phyloP scores from a whole-genome alignment of 2,113 vertebrate genomes.

The Mus pahari region DNA sequence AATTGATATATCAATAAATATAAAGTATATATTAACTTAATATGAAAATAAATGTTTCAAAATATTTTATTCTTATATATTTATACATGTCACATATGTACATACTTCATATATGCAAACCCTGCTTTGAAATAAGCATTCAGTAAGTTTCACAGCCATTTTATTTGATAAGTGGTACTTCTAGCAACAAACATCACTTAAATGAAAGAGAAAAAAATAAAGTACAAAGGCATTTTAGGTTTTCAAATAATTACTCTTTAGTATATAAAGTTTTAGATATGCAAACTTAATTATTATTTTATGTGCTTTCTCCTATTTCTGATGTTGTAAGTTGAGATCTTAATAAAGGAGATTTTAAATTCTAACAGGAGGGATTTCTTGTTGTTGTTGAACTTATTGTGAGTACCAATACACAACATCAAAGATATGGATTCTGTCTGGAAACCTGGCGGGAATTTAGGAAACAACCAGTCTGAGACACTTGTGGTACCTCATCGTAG shows the following conservation, averaged over 20 bases:
- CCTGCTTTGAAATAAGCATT: constrained; percentile 12
- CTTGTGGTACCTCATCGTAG: constrained; percentile 36
- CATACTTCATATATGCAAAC: accelerated
- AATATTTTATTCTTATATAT: background rate
- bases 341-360: constrained; percentile 17
- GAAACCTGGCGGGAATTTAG: background rate
- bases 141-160: background rate
- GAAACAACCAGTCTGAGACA: background rate
- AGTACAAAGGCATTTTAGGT: background rate
- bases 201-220: background rate
- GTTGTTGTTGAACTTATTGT: background rate
- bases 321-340: background rate
- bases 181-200: background rate
- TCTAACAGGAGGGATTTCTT: background rate
- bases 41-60: constrained; percentile 23
- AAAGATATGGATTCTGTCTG: constrained; percentile 16
- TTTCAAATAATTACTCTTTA: background rate
- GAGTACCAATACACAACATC: constrained; percentile 20
- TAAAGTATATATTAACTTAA: background rate
- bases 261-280: background rate
- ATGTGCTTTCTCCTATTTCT: background rate
- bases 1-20: background rate
- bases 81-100: accelerated
- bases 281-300: background rate
- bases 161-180: background rate